Conservation (phyloP, 2,797 vertebrate species). For the Myotis vivesi region DNA sequence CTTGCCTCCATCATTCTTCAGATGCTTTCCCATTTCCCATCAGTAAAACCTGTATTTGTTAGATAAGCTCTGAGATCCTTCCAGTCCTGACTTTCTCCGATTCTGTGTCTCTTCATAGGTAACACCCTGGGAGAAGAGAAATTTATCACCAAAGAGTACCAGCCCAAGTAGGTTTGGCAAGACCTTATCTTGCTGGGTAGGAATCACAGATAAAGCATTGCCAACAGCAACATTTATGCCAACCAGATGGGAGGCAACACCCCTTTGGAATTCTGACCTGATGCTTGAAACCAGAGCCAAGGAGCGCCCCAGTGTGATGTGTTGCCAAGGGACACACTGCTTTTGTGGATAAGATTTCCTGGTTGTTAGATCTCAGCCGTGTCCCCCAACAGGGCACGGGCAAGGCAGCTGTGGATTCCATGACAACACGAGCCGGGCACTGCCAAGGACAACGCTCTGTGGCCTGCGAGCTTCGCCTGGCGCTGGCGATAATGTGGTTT, state of each 20-base stretch:
- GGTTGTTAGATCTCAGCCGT: conserved; percentile 38
- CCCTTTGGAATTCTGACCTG: conserved; percentile 52
- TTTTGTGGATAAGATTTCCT: conserved; percentile 68
- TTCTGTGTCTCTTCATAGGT: conserved; percentile 11
- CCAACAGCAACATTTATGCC: conserved; percentile 48
- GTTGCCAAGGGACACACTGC: conserved; percentile 66
- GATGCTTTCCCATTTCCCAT: not conserved
- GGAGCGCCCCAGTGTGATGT: conserved; percentile 36
- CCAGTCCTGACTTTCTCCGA: not conserved
- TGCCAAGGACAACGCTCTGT: conserved; percentile 62
- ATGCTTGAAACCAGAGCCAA: conserved; percentile 1
- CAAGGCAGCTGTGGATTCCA: conserved; percentile 34
- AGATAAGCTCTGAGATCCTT: conserved; percentile 18
- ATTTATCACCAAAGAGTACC: conserved; percentile 52
- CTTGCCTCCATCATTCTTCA: not conserved
- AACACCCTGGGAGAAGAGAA: conserved; percentile 59
- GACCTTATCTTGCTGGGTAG: conserved; percentile 64
- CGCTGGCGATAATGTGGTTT: conserved; percentile 29
- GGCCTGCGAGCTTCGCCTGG: not conserved
- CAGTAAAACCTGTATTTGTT: not conserved
- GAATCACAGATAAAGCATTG: conserved; percentile 32
- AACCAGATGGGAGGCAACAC: conserved; percentile 49
- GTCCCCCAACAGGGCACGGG: not conserved
- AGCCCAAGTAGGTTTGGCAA: conserved; percentile 39
- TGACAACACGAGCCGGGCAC: not conserved